Evolutionary conservation across 2,113 vertebrate genomes (phyloP).

Genomic region (Agelaius phoeniceus): DNA sequence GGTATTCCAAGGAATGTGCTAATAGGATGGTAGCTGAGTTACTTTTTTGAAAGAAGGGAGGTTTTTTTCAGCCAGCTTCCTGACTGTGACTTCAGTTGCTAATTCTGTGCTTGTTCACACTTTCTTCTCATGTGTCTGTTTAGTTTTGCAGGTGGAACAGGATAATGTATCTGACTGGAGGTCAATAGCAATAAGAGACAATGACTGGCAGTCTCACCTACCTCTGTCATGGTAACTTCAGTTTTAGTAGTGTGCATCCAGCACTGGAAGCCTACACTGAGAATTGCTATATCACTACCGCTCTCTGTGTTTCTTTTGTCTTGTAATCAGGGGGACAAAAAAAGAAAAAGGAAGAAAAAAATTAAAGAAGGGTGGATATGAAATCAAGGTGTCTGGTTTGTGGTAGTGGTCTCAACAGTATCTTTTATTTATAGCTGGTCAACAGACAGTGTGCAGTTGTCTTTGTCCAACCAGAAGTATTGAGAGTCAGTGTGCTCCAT

Average conservation of each 20-base stretch:
- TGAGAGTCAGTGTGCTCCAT: accelerated
- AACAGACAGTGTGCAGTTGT: neutral
- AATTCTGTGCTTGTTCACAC: neutral
- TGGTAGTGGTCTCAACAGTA: neutral
- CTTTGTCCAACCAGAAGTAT: neutral
- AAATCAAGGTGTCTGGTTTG: neutral
- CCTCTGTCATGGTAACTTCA: neutral
- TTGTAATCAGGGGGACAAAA: neutral
- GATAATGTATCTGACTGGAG: neutral
- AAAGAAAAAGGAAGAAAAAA: neutral
- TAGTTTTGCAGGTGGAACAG: neutral
- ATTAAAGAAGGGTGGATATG: neutral
- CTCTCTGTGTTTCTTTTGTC: neutral
- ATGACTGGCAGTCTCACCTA: neutral
- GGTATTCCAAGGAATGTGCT: neutral
- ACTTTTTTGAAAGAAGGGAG: neutral
- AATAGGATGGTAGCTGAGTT: neutral
- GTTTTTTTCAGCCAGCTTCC: neutral
- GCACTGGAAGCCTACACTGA: neutral
- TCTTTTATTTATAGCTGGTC: neutral
- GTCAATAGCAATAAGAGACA: neutral
- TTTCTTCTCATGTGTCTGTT: neutral
- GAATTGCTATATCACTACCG: neutral
- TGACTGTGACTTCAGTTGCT: neutral
- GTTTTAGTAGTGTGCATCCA: neutral